Percentiles rank a stretch among this genome's conserved stretches.
Conservation (phyloP, 1,140 invertebrate genomes). For the Latrodectus geometricus region DNA sequence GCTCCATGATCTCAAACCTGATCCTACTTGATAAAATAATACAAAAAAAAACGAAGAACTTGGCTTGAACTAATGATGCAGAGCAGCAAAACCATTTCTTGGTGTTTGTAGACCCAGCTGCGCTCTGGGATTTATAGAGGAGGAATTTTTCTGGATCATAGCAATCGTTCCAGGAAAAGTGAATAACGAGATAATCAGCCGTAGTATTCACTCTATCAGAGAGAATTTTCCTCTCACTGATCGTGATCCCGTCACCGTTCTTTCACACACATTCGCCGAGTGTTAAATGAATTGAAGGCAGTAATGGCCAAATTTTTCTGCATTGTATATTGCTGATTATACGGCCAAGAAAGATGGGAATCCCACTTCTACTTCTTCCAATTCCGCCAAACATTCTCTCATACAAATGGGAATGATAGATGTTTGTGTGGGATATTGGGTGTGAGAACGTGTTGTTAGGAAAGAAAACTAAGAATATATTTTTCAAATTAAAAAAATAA, state of each 20-base stretch:
- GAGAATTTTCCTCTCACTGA: conserved; percentile 13
- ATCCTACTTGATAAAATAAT: background rate
- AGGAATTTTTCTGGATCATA: conserved; percentile 28
- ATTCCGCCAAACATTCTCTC: no score
- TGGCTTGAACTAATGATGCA: conserved; percentile 22
- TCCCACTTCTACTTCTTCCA: no score
- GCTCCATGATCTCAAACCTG: background rate
- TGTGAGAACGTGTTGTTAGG: no score
- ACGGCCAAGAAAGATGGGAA: no score
- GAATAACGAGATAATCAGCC: conserved; percentile 27
- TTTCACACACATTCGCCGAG: background rate
- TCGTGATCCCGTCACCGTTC: background rate
- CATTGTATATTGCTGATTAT: no score
- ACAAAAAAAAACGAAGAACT: background rate
- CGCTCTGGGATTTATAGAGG: conserved; percentile 25
- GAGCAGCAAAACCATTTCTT: conserved; percentile 21
- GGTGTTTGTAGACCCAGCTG: conserved; percentile 36
- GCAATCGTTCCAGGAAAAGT: conserved; percentile 8
- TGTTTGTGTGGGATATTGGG: no score
- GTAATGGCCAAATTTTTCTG: background rate
- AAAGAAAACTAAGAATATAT: no score
- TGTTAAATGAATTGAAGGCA: conserved; percentile 34
- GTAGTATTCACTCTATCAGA: conserved; percentile 7
- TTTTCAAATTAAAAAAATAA: no score
- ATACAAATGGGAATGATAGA: no score